Evolutionary conservation across 2,888 invertebrate species (phyloP).

Genomic region (Chrysina gloriosa): DNA sequence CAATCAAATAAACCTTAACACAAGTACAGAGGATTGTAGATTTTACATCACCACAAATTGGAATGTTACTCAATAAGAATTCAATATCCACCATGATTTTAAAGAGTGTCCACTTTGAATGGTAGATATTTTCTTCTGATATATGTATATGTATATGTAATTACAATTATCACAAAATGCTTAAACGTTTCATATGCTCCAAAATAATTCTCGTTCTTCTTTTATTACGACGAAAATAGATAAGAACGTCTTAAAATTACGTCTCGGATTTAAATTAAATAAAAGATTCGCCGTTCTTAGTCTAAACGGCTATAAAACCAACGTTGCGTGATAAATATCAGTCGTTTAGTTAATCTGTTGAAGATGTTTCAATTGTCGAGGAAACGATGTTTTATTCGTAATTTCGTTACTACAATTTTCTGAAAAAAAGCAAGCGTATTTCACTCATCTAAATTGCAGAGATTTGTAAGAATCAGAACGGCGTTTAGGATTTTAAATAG

Average conservation of each 20-base stretch:
- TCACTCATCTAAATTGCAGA: not conserved
- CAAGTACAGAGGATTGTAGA: too few relatives aligned
- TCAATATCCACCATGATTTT: too few relatives aligned
- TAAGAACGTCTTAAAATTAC: not conserved
- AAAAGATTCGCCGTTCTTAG: conserved; percentile 53
- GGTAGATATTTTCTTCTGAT: too few relatives aligned
- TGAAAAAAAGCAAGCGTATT: not conserved
- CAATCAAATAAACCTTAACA: too few relatives aligned
- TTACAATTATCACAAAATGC: too few relatives aligned
- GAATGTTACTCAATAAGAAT: too few relatives aligned
- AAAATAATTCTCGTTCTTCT: too few relatives aligned
- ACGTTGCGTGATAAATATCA: conserved; percentile 54
- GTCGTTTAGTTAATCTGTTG: conserved; percentile 56
- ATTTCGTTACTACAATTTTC: not conserved
- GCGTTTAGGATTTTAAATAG: too few relatives aligned
- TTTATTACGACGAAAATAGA: not conserved
- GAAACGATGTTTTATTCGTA: conserved; percentile 52
- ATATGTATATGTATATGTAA: too few relatives aligned
- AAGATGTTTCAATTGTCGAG: conserved; percentile 56
- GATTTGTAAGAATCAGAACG: not conserved
- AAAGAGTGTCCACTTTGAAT: too few relatives aligned
- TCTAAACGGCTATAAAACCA: conserved; percentile 55
- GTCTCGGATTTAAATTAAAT: conserved; percentile 51
- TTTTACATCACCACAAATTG: too few relatives aligned
- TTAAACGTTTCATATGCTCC: too few relatives aligned